Evolutionary conservation across 2,797 vertebrate genomes (phyloP).

Genomic region (Pseudomugil gertrudae): DNA sequence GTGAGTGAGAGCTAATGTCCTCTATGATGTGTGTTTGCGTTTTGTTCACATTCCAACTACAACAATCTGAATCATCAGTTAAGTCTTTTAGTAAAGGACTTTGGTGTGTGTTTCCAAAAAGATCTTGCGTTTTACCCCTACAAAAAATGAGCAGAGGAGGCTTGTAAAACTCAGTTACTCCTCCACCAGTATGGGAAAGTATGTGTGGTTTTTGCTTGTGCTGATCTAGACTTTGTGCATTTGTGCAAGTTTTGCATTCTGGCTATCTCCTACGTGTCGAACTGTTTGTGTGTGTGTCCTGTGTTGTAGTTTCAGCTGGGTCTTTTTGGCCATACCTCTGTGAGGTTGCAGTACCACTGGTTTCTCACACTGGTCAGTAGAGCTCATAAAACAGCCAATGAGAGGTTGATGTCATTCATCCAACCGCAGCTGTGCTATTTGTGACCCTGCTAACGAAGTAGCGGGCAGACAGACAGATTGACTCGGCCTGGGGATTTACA

Average conservation of each 20-base stretch:
- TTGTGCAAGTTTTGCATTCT: slow-evolving; percentile 10
- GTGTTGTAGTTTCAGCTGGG: slow-evolving; percentile 25
- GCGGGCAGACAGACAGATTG: slow-evolving; percentile 45
- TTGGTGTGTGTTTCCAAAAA: slow-evolving; percentile 69
- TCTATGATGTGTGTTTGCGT: slow-evolving; percentile 73
- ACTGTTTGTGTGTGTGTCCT: slow-evolving; percentile 10
- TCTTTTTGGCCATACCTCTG: slow-evolving; percentile 43
- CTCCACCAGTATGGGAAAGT: slow-evolving; percentile 66
- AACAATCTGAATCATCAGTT: slow-evolving; percentile 75
- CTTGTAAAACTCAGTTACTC: slow-evolving; percentile 67
- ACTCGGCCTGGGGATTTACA: slow-evolving; percentile 57
- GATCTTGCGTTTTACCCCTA: slow-evolving; percentile 52
- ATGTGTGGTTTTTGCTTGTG: slow-evolving; percentile 60
- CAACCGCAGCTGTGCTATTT: slow-evolving; percentile 70
- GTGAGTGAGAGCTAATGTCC: slow-evolving; percentile 57
- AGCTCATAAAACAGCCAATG: slow-evolving; percentile 70
- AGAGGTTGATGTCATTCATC: slow-evolving; percentile 76
- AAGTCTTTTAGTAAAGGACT: slow-evolving; percentile 42
- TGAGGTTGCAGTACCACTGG: slow-evolving; percentile 58
- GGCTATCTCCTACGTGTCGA: slow-evolving; percentile 8
- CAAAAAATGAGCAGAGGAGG: slow-evolving; percentile 55
- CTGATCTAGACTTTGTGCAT: slow-evolving; percentile 23
- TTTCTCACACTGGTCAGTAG: slow-evolving; percentile 73
- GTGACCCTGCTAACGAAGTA: slow-evolving; percentile 53
- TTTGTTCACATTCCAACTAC: slow-evolving; percentile 76